These are phyloP conservation scores for Nymphalis io DNA, from an alignment of 1,140 invertebrate genomes.

Conservation along the genomic window DNA sequence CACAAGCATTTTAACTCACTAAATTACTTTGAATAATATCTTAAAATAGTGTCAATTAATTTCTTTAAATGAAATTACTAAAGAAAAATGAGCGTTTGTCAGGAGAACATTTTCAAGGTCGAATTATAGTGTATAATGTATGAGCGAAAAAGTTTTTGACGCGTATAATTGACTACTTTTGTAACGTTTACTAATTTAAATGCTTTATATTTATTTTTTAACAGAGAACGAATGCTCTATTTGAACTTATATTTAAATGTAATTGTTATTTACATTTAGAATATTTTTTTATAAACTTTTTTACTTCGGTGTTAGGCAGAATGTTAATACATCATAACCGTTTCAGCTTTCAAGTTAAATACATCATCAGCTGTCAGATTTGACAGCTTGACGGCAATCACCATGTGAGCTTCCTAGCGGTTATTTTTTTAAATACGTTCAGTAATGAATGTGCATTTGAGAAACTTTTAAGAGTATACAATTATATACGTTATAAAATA, in stretches of 20 bases:
- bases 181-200: too few species aligned
- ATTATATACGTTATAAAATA: not conserved
- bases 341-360: constrained; percentile 24
- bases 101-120: too few species aligned
- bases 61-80: too few species aligned
- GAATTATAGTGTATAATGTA: too few species aligned
- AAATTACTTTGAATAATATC: not conserved
- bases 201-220: too few species aligned
- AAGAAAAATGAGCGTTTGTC: too few species aligned
- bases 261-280: not conserved
- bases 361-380: constrained; percentile 34
- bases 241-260: too few species aligned
- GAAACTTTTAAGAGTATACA: not conserved
- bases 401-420: constrained; percentile 9
- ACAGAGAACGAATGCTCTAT: too few species aligned
- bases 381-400: constrained; percentile 38
- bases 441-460: not conserved
- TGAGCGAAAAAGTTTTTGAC: too few species aligned
- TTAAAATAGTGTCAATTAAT: too few species aligned
- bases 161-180: too few species aligned
- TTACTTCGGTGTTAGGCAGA: not conserved
- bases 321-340: not conserved
- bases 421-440: not conserved
- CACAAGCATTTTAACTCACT: not conserved
- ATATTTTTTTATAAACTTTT: not conserved